phyloP scores from a whole-genome alignment of 1,140 invertebrate species.

The Drosophila neocordata region DNA sequence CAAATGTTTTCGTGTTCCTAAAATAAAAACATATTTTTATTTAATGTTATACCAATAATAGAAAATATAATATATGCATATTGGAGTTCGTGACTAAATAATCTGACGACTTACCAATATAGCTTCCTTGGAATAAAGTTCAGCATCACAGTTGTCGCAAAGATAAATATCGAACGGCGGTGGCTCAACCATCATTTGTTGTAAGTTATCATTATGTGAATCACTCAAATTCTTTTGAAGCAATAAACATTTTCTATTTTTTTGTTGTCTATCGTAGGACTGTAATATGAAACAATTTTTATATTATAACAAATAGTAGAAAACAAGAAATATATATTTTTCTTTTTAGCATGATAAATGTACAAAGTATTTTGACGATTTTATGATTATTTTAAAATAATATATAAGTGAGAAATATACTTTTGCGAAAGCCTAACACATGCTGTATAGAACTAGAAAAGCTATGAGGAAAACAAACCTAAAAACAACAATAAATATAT shows the following conservation, averaged over 20 bases:
- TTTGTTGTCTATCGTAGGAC: slow-evolving; percentile 78
- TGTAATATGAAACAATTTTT: slow-evolving; percentile 29
- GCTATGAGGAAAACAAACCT: too few relatives aligned
- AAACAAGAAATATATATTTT: too few relatives aligned
- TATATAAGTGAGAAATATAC: too few relatives aligned
- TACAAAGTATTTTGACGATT: too few relatives aligned
- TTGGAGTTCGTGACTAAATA: too few relatives aligned
- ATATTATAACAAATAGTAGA: background rate
- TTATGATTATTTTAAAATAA: too few relatives aligned
- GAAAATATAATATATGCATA: too few relatives aligned
- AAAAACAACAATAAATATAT: too few relatives aligned
- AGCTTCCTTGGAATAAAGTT: slow-evolving; percentile 84
- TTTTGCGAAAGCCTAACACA: too few relatives aligned
- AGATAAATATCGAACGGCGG: slow-evolving; percentile 87
- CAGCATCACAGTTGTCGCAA: slow-evolving; percentile 89
- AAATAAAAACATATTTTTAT: slow-evolving; percentile 24
- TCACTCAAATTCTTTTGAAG: slow-evolving; percentile 76
- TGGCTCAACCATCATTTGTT: slow-evolving; percentile 84
- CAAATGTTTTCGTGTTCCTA: slow-evolving; percentile 85
- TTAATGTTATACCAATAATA: too few relatives aligned
- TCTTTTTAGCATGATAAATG: too few relatives aligned
- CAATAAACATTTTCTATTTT: slow-evolving; percentile 73
- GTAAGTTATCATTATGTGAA: slow-evolving; percentile 74
- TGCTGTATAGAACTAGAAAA: too few relatives aligned
- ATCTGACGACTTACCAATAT: slow-evolving; percentile 83